Conservation (phyloP, 1,140 invertebrate genomes). For the Venturia canescens region DNA sequence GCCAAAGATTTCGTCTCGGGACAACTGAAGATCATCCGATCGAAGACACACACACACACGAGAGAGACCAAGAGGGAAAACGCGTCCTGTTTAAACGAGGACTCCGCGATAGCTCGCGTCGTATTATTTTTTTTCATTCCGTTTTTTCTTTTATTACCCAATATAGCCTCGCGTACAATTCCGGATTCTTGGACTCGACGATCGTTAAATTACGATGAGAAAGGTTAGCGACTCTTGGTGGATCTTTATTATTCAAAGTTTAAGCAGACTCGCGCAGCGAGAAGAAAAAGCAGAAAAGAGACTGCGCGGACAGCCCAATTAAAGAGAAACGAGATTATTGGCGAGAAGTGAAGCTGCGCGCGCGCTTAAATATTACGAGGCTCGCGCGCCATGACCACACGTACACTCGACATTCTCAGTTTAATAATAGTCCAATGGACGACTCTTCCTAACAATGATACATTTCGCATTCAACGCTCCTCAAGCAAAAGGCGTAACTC, state of each 20-base stretch:
- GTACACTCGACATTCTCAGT: neutral
- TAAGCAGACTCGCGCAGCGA: neutral
- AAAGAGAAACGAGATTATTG: constrained; percentile 31
- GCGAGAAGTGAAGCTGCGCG: neutral
- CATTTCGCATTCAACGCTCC: neutral
- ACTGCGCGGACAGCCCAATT: constrained; percentile 16
- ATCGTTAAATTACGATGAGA: constrained; percentile 22
- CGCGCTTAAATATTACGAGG: constrained; percentile 13
- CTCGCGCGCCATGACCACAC: neutral
- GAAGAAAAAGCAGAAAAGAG: neutral
- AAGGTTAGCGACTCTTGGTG: neutral
- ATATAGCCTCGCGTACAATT: neutral
- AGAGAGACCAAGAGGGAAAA: constrained; percentile 52
- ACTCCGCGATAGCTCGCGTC: neutral
- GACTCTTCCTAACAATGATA: neutral
- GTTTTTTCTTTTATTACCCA: too few species aligned
- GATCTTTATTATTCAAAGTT: constrained; percentile 18
- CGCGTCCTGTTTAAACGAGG: constrained; percentile 60
- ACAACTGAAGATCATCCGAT: too few species aligned
- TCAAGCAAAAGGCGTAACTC: neutral
- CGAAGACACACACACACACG: too few species aligned
- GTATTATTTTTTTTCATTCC: too few species aligned
- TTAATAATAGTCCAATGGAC: neutral
- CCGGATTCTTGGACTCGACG: constrained; percentile 2
- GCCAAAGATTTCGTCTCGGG: too few species aligned